Evolutionary conservation across 2,888 invertebrate species (phyloP), one percentile per base, ranked within the genome.

Genomic region (Laothoe populi): DNA sequence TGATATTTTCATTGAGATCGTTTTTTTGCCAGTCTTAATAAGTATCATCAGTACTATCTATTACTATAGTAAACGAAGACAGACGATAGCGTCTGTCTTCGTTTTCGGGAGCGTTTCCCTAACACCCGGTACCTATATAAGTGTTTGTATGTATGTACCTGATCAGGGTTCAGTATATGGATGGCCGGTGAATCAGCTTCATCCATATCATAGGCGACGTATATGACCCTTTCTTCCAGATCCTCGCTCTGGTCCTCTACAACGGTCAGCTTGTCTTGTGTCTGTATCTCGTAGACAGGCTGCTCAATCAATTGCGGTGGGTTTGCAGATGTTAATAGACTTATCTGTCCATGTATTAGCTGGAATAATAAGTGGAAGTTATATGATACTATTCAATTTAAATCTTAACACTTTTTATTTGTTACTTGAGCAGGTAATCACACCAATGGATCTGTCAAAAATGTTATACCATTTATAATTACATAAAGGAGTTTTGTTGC

Each of bases 191-290:
- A 67, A 58, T 80, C 79, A 0, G 73, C 57, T 19, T 79, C 85
- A n/a, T 84, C 81, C 1, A 84, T 77, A 63, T 90, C 87, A 63
- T 92, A 93, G 0, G 92, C 82, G 48, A 93, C 92, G 73, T 90
- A 92, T 16, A 93, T 90, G 57, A 93, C 87, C 16, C 85, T 74
- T 63, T 89, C 89, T 13, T 83, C 85, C 2, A 65, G 23, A 4
- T 67, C 72, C 0, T 70, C 74, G 7, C 70, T 68, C n/a, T 65
- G 57, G 21, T 59, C 60, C 19, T 60, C 53, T 3, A 46, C 19
- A 23, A 59, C 63, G 13, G 61, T 7, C 7, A 61, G 61, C 8
- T 35, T 49, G 13, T 58, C 62, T 44, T 66, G 68, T 0, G 62
- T 59, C n/a, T 40, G 48, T 10, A 45, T 35, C 13, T 21, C 10